These are phyloP conservation scores for Halcyon senegalensis DNA, from an alignment of 2,113 vertebrate genomes.

Conservation along the genomic window DNA sequence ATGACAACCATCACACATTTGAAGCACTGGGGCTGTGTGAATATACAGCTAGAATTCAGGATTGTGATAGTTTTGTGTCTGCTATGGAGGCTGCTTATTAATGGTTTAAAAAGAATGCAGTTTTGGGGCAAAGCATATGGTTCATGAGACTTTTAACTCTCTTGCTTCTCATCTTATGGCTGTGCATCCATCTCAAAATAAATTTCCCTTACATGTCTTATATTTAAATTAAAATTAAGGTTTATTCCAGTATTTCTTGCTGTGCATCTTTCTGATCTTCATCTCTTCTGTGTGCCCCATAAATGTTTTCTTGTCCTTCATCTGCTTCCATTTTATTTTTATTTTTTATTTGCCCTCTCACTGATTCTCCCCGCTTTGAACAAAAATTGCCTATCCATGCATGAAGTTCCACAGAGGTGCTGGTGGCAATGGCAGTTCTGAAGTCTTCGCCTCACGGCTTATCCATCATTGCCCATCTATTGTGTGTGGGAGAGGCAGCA, in stretches of 20 bases:
- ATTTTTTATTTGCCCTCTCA: not conserved
- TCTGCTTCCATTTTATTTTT: not conserved
- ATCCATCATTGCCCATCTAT: not conserved
- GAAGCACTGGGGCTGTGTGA: not conserved
- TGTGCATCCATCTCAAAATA: not conserved
- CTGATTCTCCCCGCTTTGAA: not conserved
- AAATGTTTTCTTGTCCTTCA: not conserved
- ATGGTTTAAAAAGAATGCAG: not conserved
- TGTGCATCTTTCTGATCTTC: not conserved
- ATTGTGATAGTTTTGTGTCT: not conserved
- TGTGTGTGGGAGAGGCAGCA: not conserved
- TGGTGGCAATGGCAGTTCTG: not conserved
- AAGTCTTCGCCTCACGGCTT: not conserved
- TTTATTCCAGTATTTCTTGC: not conserved
- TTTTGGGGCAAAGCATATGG: not conserved
- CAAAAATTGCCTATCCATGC: not conserved
- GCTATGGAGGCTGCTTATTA: not conserved
- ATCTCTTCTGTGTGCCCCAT: not conserved
- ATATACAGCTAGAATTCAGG: not conserved
- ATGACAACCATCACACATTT: not conserved
- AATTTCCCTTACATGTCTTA: not conserved
- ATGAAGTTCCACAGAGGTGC: not conserved
- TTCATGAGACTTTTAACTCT: not conserved
- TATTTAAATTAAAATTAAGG: not conserved
- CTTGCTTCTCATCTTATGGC: not conserved